Evolutionary conservation across 2,113 vertebrate species (phyloP).

Genomic region (Microtus ochrogaster): DNA sequence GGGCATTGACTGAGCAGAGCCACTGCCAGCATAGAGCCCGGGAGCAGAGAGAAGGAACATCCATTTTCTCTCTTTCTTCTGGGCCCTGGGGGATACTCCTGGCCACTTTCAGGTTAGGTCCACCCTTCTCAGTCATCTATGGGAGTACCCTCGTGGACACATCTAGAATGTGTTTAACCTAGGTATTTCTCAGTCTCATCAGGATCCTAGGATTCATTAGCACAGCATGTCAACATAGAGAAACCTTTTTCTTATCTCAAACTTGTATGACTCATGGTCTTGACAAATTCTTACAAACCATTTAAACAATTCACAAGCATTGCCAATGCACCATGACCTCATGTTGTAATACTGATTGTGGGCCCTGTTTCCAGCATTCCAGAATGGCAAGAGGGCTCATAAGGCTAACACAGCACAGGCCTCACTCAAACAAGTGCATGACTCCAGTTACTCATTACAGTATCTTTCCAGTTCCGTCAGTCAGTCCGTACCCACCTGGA

Average conservation of each 20-base stretch:
- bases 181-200: neutral
- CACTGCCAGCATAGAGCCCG: neutral
- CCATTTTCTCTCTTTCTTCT: neutral
- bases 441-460: neutral
- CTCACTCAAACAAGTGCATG: neutral
- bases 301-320: neutral
- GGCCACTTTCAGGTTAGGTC: neutral
- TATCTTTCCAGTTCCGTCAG: neutral
- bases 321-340: neutral
- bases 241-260: conserved; percentile 46
- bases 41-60: neutral
- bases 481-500: neutral
- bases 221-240: neutral
- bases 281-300: neutral
- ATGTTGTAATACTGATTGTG: neutral
- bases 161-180: neutral
- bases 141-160: neutral
- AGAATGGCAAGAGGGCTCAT: neutral
- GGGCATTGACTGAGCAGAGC: neutral
- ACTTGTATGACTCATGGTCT: neutral
- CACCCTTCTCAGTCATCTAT: neutral
- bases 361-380: neutral
- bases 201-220: neutral
- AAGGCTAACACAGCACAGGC: neutral
- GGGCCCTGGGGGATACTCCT: neutral